Evolutionary conservation across 2,888 invertebrate species (phyloP).

Genomic region (Polydrusus cervinus): DNA sequence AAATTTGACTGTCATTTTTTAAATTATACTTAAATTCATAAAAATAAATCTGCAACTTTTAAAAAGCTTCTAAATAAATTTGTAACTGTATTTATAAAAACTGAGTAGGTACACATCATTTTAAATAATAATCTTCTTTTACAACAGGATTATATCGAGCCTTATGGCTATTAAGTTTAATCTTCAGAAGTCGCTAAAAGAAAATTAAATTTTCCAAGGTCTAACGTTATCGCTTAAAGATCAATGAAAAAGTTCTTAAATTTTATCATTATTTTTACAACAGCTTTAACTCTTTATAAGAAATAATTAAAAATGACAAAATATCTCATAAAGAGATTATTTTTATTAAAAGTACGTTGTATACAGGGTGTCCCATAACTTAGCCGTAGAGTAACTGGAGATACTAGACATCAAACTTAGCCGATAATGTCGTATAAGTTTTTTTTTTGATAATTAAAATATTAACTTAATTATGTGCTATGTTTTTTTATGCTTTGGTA

Average conservation of each 20-base stretch:
- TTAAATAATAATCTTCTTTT: conserved; percentile 33
- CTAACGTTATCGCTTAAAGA: conserved; percentile 9
- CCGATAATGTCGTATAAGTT: too few species aligned
- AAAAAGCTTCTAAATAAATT: too few species aligned
- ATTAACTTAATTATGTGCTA: too few species aligned
- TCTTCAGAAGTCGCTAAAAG: conserved; percentile 16
- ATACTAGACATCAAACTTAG: too few species aligned
- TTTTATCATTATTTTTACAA: conserved; percentile 19
- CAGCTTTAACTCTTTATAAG: not conserved
- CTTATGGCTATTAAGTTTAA: conserved; percentile 1
- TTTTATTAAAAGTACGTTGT: too few species aligned
- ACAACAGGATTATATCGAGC: conserved; percentile 11
- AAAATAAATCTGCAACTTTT: too few species aligned
- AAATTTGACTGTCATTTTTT: too few species aligned
- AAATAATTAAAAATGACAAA: conserved; percentile 2
- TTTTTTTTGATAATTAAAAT: too few species aligned
- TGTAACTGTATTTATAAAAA: not conserved
- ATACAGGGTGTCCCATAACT: too few species aligned
- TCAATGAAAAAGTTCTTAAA: conserved; percentile 22
- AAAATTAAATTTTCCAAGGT: conserved; percentile 19
- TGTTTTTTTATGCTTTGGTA: too few species aligned
- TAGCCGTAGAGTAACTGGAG: too few species aligned
- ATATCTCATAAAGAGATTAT: not conserved
- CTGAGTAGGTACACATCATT: not conserved
- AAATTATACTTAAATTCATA: too few species aligned